Evolutionary conservation across 2,888 invertebrate genomes (phyloP).

Genomic region (Oxyteleia sp.): DNA sequence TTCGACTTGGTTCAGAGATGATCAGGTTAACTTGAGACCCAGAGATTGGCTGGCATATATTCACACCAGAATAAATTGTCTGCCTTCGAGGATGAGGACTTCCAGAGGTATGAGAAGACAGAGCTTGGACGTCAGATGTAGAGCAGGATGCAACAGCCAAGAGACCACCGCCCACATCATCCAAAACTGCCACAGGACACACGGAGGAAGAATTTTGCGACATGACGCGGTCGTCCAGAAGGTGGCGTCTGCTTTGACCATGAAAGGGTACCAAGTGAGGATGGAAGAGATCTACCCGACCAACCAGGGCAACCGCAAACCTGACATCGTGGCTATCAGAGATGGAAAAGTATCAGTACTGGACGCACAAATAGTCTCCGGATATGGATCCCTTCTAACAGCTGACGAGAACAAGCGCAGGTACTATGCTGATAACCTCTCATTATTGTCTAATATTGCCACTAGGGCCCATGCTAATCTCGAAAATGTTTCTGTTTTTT

Average conservation of each 20-base stretch:
- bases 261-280: slow-evolving; percentile 77
- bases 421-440: slow-evolving; percentile 26
- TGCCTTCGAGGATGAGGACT: slow-evolving; percentile 76
- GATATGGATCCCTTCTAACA: slow-evolving; percentile 10
- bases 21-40: slow-evolving; percentile 75
- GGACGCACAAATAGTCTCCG: slow-evolving; percentile 61
- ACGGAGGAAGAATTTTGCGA: slow-evolving; percentile 75
- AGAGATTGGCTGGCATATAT: slow-evolving; percentile 81
- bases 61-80: slow-evolving; percentile 80
- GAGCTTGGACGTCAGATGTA: slow-evolving; percentile 69
- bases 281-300: slow-evolving; percentile 77
- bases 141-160: slow-evolving; percentile 79
- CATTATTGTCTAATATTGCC: not conserved
- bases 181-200: slow-evolving; percentile 81
- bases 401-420: slow-evolving; percentile 43
- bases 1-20: slow-evolving; percentile 63
- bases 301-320: slow-evolving; percentile 37
- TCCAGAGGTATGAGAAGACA: slow-evolving; percentile 71
- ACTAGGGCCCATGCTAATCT: not conserved
- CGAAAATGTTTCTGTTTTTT: not conserved
- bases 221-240: slow-evolving; percentile 78
- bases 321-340: slow-evolving; percentile 45
- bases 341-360: not conserved
- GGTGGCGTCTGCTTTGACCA: slow-evolving; percentile 73
- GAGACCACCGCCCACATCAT: slow-evolving; percentile 82